Conservation (phyloP, 2,888 invertebrate genomes). For the Blastobasis lacticolella region DNA sequence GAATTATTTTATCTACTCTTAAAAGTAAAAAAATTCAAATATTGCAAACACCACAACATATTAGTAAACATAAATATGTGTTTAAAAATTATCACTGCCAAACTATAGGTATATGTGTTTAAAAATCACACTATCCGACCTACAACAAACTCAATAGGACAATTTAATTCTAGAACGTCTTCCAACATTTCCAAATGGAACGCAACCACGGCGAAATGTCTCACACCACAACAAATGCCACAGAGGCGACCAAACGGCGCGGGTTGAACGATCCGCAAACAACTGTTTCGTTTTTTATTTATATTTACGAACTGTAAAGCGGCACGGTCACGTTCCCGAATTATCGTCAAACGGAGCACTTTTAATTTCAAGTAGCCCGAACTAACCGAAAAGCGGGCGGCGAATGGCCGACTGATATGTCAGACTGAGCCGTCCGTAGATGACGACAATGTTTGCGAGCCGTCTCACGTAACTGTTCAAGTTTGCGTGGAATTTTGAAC, state of each 20-base stretch:
- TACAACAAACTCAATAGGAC: too few species aligned
- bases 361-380: conserved; percentile 27
- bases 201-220: not conserved
- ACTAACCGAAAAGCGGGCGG: conserved; percentile 28
- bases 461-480: not conserved
- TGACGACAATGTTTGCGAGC: not conserved
- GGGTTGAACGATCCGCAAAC: not conserved
- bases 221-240: not conserved
- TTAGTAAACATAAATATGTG: too few species aligned
- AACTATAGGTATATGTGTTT: too few species aligned
- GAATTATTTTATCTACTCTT: too few species aligned
- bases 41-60: too few species aligned
- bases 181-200: not conserved
- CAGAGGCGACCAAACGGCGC: not conserved
- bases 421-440: conserved; percentile 17
- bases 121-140: too few species aligned
- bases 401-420: conserved; percentile 26
- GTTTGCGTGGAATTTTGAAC: conserved; percentile 16
- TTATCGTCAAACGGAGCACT: conserved; percentile 10
- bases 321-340: conserved; percentile 1
- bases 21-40: too few species aligned
- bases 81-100: too few species aligned
- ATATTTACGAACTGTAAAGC: conserved; percentile 3
- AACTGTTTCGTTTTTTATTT: not conserved
- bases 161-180: too few species aligned